These are phyloP conservation scores for Anabacerthia variegaticeps DNA, from an alignment of 2,797 vertebrate species.

Conservation along the genomic window DNA sequence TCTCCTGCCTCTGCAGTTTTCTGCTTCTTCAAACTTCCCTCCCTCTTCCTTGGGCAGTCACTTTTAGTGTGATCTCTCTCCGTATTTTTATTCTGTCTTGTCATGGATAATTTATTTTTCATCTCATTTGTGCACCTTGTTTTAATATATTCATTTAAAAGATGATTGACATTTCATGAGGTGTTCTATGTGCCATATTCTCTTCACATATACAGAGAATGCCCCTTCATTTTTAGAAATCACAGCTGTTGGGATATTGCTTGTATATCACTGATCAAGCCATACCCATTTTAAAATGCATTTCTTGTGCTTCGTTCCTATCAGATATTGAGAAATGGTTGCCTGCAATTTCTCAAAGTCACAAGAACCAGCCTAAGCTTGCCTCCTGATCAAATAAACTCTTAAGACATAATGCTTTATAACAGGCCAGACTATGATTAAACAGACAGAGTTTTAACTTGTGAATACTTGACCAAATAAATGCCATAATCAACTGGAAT, in stretches of 20 bases:
- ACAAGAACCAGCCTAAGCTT: conserved; percentile 55
- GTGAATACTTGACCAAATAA: conserved; percentile 62
- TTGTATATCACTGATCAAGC: background rate
- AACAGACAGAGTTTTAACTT: conserved; percentile 34
- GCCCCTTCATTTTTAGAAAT: background rate
- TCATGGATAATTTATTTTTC: background rate
- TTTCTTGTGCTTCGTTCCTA: conserved; percentile 15
- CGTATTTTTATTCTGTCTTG: background rate
- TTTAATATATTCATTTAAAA: background rate
- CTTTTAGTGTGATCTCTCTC: background rate
- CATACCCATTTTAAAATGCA: conserved; percentile 11
- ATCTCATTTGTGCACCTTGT: background rate
- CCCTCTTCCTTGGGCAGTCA: background rate
- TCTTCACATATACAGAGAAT: background rate
- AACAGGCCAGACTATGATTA: conserved; percentile 30
- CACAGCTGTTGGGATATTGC: background rate
- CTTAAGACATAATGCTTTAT: conserved; percentile 22
- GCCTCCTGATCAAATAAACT: conserved; percentile 39
- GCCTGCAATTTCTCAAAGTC: conserved; percentile 38
- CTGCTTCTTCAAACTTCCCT: background rate
- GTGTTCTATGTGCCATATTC: background rate
- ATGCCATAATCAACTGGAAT: conserved; percentile 12
- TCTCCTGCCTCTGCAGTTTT: background rate
- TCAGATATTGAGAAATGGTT: conserved; percentile 53
- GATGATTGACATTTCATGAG: background rate